These are phyloP conservation scores for Drosophila vallismaia DNA, from an alignment of 2,888 invertebrate species.

Conservation along the genomic window DNA sequence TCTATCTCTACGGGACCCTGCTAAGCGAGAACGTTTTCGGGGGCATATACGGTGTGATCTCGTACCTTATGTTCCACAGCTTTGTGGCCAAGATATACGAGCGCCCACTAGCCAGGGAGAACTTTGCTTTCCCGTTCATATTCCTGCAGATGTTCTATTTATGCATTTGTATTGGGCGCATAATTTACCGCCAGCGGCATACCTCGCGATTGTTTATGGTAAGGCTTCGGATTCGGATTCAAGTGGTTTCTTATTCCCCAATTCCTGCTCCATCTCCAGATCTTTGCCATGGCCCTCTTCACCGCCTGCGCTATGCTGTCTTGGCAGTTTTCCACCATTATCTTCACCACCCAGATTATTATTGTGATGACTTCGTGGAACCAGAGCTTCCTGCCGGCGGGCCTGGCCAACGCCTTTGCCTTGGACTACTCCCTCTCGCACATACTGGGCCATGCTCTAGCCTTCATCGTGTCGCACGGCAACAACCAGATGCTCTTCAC, in stretches of 20 bases:
- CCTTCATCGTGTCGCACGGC: constrained; percentile 80
- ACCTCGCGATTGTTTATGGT: constrained; percentile 67
- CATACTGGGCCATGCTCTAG: constrained; percentile 76
- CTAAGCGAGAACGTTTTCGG: constrained; percentile 90
- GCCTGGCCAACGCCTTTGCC: constrained; percentile 83
- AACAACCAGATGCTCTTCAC: constrained; percentile 81
- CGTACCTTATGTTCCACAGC: constrained; percentile 92
- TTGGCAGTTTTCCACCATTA: constrained; percentile 94
- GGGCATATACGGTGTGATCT: constrained; percentile 88
- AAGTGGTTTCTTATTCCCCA: background rate
- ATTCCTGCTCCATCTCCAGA: constrained; percentile 55
- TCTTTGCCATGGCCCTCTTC: constrained; percentile 78
- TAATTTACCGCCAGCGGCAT: constrained; percentile 67
- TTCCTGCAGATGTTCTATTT: constrained; percentile 90
- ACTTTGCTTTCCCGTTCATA: constrained; percentile 92
- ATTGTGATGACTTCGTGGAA: constrained; percentile 90
- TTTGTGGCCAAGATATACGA: constrained; percentile 94
- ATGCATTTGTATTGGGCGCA: constrained; percentile 85
- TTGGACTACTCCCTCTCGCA: constrained; percentile 82
- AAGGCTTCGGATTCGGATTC: background rate
- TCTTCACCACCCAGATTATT: constrained; percentile 90
- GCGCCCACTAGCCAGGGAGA: constrained; percentile 94
- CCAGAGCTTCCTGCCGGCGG: constrained; percentile 84
- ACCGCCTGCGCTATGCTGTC: constrained; percentile 84
- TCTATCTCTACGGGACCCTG: constrained; percentile 88